A percentile compares a stretch with the other conserved stretches of the same genome.
These are phyloP conservation scores for Caenorhabditis afra DNA, from an alignment of 2,888 invertebrate genomes.

Conservation along the genomic window DNA sequence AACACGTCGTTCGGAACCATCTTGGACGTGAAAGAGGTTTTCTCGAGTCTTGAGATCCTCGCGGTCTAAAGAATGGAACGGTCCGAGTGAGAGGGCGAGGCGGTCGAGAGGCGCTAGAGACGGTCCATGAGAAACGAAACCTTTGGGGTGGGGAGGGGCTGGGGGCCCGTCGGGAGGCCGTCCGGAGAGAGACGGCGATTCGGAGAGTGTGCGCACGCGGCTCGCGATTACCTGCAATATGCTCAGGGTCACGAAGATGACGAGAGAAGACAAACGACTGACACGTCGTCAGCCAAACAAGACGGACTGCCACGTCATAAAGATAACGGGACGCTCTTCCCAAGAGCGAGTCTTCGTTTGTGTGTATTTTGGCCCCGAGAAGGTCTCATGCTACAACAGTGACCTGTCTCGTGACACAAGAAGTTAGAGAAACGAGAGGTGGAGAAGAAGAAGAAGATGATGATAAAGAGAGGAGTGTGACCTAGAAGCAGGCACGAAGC, in stretches of 20 bases:
- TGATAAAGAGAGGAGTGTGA: background rate
- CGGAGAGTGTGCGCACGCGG: slow-evolving; percentile 23
- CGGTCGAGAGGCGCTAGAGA: slow-evolving; percentile 20
- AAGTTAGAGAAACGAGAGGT: too few relatives aligned
- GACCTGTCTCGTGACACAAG: too few relatives aligned
- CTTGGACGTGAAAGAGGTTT: slow-evolving; percentile 9
- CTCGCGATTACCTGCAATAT: slow-evolving; percentile 48
- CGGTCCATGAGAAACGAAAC: slow-evolving; percentile 29
- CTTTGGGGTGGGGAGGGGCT: slow-evolving; percentile 24
- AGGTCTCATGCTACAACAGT: background rate
- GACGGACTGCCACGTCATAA: slow-evolving; percentile 1
- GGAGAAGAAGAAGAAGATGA: slow-evolving; percentile 1
- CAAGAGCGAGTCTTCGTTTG: background rate
- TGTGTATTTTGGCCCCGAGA: background rate
- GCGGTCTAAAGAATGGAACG: slow-evolving; percentile 22
- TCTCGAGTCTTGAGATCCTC: slow-evolving; percentile 28
- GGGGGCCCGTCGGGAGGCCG: slow-evolving; percentile 43
- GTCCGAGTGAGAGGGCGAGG: slow-evolving; percentile 9
- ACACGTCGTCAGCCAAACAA: too few relatives aligned
- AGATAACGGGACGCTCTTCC: background rate
- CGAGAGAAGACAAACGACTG: slow-evolving; percentile 10
- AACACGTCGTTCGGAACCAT: slow-evolving; percentile 76
- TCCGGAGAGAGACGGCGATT: slow-evolving; percentile 40
- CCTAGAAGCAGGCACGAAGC: too few relatives aligned
- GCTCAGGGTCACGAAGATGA: background rate